A percentile compares a stretch with the other conserved stretches of the same genome.
These are phyloP conservation scores for Gambusia yucatana DNA, from an alignment of 2,797 vertebrate genomes.

Conservation along the genomic window DNA sequence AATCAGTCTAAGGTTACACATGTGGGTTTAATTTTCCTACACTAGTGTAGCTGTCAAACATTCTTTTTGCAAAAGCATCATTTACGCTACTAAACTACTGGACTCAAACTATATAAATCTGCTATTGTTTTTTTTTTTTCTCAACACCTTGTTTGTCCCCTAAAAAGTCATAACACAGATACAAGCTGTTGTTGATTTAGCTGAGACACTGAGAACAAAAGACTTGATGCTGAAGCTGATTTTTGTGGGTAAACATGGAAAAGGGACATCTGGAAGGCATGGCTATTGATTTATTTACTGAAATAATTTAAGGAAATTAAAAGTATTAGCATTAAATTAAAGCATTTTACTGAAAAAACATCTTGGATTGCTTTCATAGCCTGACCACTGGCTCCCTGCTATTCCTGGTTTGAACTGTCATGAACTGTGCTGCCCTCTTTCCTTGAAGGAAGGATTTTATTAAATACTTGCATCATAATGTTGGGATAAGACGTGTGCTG, in stretches of 20 bases:
- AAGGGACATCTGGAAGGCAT: neutral
- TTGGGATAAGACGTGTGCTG: neutral
- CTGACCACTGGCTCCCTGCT: neutral
- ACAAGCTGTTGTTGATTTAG: neutral
- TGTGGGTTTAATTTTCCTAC: neutral
- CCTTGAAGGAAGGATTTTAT: neutral
- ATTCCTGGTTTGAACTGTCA: neutral
- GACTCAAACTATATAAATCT: neutral
- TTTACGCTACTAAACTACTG: neutral
- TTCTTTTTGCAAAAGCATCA: neutral
- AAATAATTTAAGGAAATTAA: slow-evolving; percentile 1
- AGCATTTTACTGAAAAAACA: neutral
- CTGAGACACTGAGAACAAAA: slow-evolving; percentile 2
- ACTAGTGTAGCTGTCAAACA: neutral
- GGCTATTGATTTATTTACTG: neutral
- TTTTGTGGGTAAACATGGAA: neutral
- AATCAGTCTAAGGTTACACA: neutral
- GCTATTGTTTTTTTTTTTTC: no score
- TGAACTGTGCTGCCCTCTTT: neutral
- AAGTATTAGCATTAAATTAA: neutral
- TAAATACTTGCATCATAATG: neutral
- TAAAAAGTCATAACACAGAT: neutral
- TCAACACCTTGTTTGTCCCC: neutral
- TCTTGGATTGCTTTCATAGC: neutral
- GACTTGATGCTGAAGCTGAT: neutral